A percentile compares a stretch with the other conserved stretches of the same genome.
Evolutionary conservation across 1,140 invertebrate genomes (phyloP).

Genomic region (Teleopsis dalmanni): DNA sequence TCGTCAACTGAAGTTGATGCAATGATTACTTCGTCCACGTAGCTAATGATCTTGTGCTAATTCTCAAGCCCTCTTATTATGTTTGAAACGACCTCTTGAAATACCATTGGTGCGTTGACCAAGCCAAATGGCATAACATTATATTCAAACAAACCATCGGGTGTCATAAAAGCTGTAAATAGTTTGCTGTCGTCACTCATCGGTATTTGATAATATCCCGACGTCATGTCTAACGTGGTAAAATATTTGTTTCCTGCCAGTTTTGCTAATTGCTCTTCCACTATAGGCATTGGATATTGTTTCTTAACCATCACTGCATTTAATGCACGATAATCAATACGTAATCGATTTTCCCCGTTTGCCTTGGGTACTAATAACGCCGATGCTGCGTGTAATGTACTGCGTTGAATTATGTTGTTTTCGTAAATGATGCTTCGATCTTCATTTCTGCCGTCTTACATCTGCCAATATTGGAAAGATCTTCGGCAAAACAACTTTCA

Average conservation of each 20-base stretch:
- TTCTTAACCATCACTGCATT: conserved; percentile 33
- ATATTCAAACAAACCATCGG: conserved; percentile 28
- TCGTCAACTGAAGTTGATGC: conserved; percentile 15
- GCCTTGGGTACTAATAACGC: conserved; percentile 49
- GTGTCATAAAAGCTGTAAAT: conserved; percentile 19
- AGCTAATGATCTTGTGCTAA: conserved; percentile 2
- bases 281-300: conserved; percentile 48
- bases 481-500: conserved; percentile 1
- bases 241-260: conserved; percentile 41
- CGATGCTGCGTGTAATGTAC: conserved; percentile 36
- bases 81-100: conserved; percentile 19
- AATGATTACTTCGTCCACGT: conserved; percentile 19
- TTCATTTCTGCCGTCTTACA: conserved; percentile 3
- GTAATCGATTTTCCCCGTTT: conserved; percentile 19
- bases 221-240: conserved; percentile 42
- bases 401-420: conserved; percentile 40
- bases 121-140: conserved; percentile 46
- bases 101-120: conserved; percentile 42
- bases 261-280: conserved; percentile 41
- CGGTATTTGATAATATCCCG: conserved; percentile 45
- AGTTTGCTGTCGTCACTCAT: conserved; percentile 22
- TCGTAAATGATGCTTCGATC: conserved; percentile 22
- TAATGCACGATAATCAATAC: conserved; percentile 22
- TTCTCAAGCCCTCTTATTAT: neutral
- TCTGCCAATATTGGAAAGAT: neutral